Conservation (phyloP, 2,113 vertebrate species). For the Sitta europaea region DNA sequence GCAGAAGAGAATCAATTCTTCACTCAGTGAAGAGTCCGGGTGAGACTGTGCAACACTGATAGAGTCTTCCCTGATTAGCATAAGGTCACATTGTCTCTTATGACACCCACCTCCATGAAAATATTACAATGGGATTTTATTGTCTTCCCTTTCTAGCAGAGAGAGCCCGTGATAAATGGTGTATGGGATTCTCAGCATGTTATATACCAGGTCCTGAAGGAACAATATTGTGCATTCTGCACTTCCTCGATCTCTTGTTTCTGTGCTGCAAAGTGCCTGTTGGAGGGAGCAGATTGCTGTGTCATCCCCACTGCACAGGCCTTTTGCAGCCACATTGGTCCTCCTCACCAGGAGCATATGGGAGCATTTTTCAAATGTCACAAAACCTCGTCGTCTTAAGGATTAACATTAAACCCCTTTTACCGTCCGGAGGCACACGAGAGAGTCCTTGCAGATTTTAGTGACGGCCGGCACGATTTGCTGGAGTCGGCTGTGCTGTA, state of each 20-base stretch:
- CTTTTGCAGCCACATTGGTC: not conserved
- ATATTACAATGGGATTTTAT: not conserved
- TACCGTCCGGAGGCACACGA: not conserved
- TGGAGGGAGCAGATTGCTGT: not conserved
- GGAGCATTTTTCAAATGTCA: slow-evolving; percentile 30
- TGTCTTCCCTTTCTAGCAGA: not conserved
- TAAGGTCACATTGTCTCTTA: not conserved
- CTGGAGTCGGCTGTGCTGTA: not conserved
- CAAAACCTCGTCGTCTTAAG: not conserved
- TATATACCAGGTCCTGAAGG: not conserved
- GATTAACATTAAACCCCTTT: slow-evolving; percentile 32
- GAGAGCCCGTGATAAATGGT: not conserved
- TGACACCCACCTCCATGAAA: not conserved
- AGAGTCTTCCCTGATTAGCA: not conserved
- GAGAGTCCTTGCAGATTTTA: not conserved
- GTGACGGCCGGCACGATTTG: not conserved
- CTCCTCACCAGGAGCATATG: slow-evolving; percentile 36
- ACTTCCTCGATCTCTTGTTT: not conserved
- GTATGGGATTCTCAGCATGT: not conserved
- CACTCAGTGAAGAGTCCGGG: not conserved
- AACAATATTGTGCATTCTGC: not conserved
- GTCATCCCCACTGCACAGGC: not conserved
- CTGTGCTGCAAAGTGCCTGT: not conserved
- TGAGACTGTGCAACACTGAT: not conserved
- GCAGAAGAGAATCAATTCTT: not conserved